Conservation (phyloP, 2,888 invertebrate genomes). For the Meteorus colon region DNA sequence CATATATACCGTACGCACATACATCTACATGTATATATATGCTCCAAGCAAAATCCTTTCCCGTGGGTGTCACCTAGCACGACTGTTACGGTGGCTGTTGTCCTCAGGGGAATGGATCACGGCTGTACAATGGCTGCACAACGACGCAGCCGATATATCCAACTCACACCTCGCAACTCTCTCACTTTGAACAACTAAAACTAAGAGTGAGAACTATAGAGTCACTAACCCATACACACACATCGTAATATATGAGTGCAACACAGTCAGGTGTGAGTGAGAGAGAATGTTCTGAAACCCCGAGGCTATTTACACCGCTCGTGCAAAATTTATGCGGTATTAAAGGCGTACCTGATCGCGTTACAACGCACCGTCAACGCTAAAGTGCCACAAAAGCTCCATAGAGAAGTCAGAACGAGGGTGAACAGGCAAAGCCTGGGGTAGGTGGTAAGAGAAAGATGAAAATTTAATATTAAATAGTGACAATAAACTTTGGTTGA, state of each 20-base stretch:
- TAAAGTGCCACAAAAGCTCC: conserved; percentile 3
- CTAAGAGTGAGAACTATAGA: conserved; percentile 2
- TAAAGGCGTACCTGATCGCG: conserved; percentile 48
- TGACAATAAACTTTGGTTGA: background rate
- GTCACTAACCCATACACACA: background rate
- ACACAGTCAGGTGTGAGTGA: conserved; percentile 20
- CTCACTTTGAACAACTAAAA: background rate
- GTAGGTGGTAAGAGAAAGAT: background rate
- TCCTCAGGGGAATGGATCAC: conserved; percentile 39
- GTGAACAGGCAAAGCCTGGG: background rate
- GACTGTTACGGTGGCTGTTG: conserved; percentile 34
- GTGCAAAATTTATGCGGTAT: conserved; percentile 48
- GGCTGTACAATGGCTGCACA: conserved; percentile 39
- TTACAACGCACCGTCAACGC: conserved; percentile 44
- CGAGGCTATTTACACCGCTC: conserved; percentile 43
- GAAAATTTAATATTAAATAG: background rate
- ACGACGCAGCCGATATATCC: conserved; percentile 36
- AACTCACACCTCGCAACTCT: background rate
- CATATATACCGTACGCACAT: conserved; percentile 3
- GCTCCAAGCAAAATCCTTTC: conserved; percentile 42
- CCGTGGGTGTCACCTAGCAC: conserved; percentile 44
- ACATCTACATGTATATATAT: conserved; percentile 39
- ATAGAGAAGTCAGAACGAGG: background rate
- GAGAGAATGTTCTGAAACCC: conserved; percentile 29
- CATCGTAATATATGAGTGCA: background rate